A percentile compares a stretch with the other conserved stretches of the same genome.
Conservation (phyloP, 2,113 vertebrate genomes). For the Gymnocephalus cernua region DNA sequence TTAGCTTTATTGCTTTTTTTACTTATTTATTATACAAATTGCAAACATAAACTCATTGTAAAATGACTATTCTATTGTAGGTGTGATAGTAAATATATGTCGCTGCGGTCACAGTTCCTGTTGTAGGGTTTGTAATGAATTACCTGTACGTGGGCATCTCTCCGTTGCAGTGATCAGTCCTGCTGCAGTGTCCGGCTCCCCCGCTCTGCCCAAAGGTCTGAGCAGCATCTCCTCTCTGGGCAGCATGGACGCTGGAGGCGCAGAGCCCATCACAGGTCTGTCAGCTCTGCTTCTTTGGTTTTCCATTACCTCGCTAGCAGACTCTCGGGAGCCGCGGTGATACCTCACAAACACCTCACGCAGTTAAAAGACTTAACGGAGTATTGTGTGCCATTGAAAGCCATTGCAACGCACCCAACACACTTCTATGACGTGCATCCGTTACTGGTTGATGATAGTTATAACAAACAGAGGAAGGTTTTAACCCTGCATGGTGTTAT, state of each 20-base stretch:
- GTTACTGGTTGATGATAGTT: background rate
- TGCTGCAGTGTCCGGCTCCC: conserved; percentile 85
- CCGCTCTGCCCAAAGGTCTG: conserved; percentile 90
- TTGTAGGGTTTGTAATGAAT: background rate
- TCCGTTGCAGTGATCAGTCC: conserved; percentile 85
- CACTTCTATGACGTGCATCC: background rate
- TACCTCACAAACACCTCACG: background rate
- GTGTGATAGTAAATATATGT: background rate
- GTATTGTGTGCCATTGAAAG: background rate
- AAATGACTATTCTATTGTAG: too few relatives aligned
- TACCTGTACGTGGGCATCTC: background rate
- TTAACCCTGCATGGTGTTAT: background rate
- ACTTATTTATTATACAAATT: too few relatives aligned
- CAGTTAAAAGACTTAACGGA: background rate
- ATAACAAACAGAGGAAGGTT: too few relatives aligned
- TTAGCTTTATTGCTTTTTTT: too few relatives aligned
- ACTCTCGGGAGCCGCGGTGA: background rate
- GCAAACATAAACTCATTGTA: too few relatives aligned
- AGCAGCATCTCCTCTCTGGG: conserved; percentile 85
- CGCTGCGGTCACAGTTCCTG: background rate
- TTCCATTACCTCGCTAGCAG: background rate
- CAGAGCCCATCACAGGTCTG: conserved; percentile 91
- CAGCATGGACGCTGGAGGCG: conserved; percentile 82
- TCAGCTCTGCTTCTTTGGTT: background rate
- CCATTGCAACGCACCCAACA: background rate